Evolutionary conservation across 2,888 invertebrate species (phyloP).

Genomic region (Trisateles emortualis): DNA sequence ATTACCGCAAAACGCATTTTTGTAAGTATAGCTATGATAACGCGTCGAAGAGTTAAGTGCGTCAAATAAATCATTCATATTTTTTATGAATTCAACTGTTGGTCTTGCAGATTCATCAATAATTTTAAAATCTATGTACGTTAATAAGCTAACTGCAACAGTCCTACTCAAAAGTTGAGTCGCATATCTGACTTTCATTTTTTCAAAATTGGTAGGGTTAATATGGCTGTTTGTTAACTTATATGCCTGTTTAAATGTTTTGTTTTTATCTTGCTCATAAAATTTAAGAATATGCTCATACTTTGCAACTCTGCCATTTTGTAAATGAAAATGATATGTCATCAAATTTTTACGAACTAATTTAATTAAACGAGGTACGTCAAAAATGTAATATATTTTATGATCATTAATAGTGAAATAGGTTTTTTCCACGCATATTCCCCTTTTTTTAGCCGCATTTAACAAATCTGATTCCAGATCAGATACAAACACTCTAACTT

Average conservation of each 20-base stretch:
- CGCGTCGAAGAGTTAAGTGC: background rate
- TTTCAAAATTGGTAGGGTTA: constrained; percentile 43
- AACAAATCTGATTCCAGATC: constrained; percentile 35
- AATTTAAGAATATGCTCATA: constrained; percentile 40
- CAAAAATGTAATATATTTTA: constrained; percentile 52
- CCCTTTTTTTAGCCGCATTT: constrained; percentile 23
- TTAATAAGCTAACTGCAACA: constrained; percentile 42
- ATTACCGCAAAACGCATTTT: constrained; percentile 18
- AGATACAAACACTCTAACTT: constrained; percentile 32
- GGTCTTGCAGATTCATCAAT: constrained; percentile 7
- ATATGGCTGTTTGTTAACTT: constrained; percentile 51
- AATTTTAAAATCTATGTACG: constrained; percentile 11
- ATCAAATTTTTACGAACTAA: constrained; percentile 43
- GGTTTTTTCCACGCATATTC: constrained; percentile 5
- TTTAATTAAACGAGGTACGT: constrained; percentile 45
- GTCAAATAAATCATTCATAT: constrained; percentile 38
- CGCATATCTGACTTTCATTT: constrained; percentile 42
- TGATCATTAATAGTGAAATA: constrained; percentile 36
- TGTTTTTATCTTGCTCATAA: constrained; percentile 39
- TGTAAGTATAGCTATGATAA: no score
- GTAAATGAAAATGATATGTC: constrained; percentile 43
- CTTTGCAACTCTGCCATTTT: constrained; percentile 38
- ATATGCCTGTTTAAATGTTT: constrained; percentile 31
- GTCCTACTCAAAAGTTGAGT: constrained; percentile 46
- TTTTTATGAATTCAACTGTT: constrained; percentile 20